Evolutionary conservation across 2,113 vertebrate species (phyloP), one percentile per base, ranked within the genome.

Genomic region (Cacatua alba): DNA sequence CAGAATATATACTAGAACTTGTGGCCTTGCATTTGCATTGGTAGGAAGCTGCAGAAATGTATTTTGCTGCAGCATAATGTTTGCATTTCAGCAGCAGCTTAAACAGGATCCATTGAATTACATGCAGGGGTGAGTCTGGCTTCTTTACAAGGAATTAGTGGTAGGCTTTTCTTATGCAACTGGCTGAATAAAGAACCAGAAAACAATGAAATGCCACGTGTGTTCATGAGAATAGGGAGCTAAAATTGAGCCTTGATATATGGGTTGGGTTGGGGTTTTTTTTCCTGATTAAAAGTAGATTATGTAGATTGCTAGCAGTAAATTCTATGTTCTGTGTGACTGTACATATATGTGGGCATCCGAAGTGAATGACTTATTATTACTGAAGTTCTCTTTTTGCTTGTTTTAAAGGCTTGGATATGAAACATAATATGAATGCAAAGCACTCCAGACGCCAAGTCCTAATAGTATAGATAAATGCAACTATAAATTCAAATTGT

Each of bases 11-110:
- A 55, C 13, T 81, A 76, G 67, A 94, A 78, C 60, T 59, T 85
- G 68, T 72, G 75, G 79, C 88, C 75, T 91, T 94, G 82, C 35
- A 57, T 39, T 88, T 84, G 14, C 2, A 18, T 72, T 81, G 51
- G 48, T 55, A 53, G 62, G 80, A 84, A 92, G 60, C 68, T 86
- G 63, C 62, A 89, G 65, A 72, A 95, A 49, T 44, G 68, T 82
- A 7, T 69, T 88, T 78, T 88, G 82, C 85, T 93, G 48, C 72
- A 93, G 78, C 29, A 11, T 15, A 35, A 68, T 37, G 64, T 81
- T 90, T 86, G 70, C 31, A 18, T 71, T 95, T 60, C 68, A 83
- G 63, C 82, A 94, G 84, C 82, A 86, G 51, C 29, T 93, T 83
- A 88, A 92, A 80, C 55, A 67, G 51, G 68, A 81, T 67, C 44